Conservation (phyloP, 2,113 vertebrate species). For the Otocyon megalotis region DNA sequence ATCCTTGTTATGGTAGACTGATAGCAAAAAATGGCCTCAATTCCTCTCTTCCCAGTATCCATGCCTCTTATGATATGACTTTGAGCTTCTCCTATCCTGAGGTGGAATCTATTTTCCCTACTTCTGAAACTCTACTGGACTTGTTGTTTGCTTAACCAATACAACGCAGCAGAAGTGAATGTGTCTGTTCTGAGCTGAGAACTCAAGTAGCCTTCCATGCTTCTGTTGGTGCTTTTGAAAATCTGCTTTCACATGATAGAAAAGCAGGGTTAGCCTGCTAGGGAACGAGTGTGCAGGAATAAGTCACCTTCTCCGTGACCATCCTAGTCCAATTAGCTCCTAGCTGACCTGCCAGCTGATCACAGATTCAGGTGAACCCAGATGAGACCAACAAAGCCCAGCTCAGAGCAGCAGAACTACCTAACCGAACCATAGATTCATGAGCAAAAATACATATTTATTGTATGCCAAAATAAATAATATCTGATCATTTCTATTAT, state of each 20-base stretch:
- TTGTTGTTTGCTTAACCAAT: neutral
- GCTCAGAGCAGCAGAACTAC: neutral
- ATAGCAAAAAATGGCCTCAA: neutral
- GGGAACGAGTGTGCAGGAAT: neutral
- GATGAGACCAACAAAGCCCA: neutral
- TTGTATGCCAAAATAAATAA: conserved; percentile 11
- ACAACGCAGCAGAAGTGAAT: neutral
- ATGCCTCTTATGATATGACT: neutral
- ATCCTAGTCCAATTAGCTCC: neutral
- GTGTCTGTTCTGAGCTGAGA: neutral
- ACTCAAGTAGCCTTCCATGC: neutral
- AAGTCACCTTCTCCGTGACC: neutral
- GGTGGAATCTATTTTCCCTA: neutral
- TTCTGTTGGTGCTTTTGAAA: neutral
- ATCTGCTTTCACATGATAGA: neutral
- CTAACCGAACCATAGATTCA: neutral
- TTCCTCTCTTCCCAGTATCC: neutral
- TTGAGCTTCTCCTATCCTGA: neutral
- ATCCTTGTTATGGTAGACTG: neutral
- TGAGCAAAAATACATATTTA: neutral
- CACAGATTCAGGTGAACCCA: neutral
- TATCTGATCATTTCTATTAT: neutral
- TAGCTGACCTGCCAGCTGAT: neutral
- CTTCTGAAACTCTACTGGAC: neutral
- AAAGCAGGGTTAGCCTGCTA: neutral